These are phyloP conservation scores for Callaeas wilsoni DNA, from an alignment of 2,113 vertebrate species.

Conservation along the genomic window DNA sequence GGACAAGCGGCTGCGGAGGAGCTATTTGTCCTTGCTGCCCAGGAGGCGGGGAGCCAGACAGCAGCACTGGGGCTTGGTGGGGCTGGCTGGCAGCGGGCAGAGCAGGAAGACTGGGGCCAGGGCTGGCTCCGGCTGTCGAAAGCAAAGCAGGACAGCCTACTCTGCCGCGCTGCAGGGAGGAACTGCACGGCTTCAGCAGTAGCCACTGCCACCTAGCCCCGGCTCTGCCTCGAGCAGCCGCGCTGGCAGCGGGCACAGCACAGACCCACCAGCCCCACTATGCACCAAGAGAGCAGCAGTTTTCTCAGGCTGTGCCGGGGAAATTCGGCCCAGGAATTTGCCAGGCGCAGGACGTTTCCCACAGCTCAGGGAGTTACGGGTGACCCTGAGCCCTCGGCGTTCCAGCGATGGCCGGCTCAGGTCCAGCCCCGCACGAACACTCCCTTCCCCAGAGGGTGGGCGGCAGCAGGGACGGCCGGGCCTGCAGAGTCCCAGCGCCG, in stretches of 20 bases:
- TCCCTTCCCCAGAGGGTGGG: background rate
- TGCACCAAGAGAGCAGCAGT: background rate
- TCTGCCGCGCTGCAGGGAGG: background rate
- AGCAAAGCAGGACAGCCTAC: background rate
- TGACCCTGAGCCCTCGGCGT: background rate
- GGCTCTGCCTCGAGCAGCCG: background rate
- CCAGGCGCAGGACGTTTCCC: background rate
- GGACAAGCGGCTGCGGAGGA: fast-evolving
- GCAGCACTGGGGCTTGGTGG: fast-evolving
- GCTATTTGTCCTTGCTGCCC: fast-evolving
- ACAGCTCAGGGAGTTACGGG: background rate
- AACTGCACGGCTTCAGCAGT: background rate
- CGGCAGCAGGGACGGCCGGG: background rate
- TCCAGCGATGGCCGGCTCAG: background rate
- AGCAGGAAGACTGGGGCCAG: background rate
- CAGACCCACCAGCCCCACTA: background rate
- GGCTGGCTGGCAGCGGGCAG: background rate
- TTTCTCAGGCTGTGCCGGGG: background rate
- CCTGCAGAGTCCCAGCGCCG: background rate
- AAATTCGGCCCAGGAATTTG: background rate
- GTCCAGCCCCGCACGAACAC: background rate
- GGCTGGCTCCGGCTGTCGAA: background rate
- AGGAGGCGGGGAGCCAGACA: fast-evolving
- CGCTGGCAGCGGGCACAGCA: background rate
- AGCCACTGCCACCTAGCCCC: background rate